Conservation (phyloP, 2,888 invertebrate species). For the Neoscelio sp. region DNA sequence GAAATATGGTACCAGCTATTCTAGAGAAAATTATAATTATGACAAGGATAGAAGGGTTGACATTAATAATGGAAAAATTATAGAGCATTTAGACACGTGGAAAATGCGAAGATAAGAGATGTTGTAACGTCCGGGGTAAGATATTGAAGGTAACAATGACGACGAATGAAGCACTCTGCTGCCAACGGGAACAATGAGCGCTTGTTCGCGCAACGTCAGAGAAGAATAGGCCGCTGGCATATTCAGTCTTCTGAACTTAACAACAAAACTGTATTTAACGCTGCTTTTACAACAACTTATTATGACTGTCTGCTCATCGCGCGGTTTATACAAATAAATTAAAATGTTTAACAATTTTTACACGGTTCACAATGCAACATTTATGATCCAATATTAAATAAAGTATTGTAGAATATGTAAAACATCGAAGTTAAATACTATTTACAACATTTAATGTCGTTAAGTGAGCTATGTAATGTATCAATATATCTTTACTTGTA, state of each 20-base stretch:
- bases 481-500: too few species aligned
- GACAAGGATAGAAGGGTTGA: conserved; percentile 5
- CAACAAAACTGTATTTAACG: conserved; percentile 50
- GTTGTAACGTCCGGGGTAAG: conserved; percentile 37
- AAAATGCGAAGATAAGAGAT: conserved; percentile 44
- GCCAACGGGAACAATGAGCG: conserved; percentile 46
- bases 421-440: too few species aligned
- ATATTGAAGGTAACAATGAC: conserved; percentile 62
- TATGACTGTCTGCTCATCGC: conserved; percentile 21
- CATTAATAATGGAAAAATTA: conserved; percentile 48
- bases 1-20: conserved; percentile 30
- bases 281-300: conserved; percentile 48
- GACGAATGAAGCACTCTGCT: conserved; percentile 55
- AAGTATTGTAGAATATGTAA: too few species aligned
- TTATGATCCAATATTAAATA: too few species aligned
- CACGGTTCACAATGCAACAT: background rate
- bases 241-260: conserved; percentile 53
- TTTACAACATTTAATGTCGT: too few species aligned
- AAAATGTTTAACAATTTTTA: conserved; percentile 4
- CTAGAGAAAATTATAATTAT: conserved; percentile 28
- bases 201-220: conserved; percentile 51
- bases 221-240: conserved; percentile 61
- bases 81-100: conserved; percentile 38
- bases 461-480: too few species aligned
- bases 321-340: conserved; percentile 30